Conservation (phyloP, 2,113 vertebrate species). For the Symphodus melops region DNA sequence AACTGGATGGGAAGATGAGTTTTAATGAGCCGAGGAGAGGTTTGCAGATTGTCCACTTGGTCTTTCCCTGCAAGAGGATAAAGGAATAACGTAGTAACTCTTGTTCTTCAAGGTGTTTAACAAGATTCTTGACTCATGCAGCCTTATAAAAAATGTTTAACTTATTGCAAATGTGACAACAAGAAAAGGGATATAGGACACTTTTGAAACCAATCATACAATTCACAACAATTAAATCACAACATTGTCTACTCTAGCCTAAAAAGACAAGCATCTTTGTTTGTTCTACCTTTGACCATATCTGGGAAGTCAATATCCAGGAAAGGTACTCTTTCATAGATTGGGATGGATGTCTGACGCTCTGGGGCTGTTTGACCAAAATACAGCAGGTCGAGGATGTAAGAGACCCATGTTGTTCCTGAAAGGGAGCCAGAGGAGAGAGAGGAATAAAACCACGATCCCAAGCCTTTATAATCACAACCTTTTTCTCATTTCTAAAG, state of each 20-base stretch:
- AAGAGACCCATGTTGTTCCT: slow-evolving; percentile 87
- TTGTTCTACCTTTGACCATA: neutral
- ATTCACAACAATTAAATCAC: too few relatives aligned
- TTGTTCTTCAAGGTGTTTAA: neutral
- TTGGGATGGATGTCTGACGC: slow-evolving; percentile 67
- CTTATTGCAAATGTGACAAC: neutral
- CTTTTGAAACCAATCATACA: neutral
- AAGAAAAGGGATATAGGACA: neutral
- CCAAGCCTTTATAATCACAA: neutral
- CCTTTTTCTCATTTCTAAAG: neutral
- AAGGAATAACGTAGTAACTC: too few relatives aligned
- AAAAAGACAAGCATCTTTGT: too few relatives aligned
- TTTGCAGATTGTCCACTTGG: slow-evolving; percentile 55
- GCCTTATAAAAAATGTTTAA: neutral
- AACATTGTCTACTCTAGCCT: too few relatives aligned
- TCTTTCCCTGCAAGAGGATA: slow-evolving; percentile 35
- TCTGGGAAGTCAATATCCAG: slow-evolving; percentile 64
- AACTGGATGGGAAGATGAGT: slow-evolving; percentile 85
- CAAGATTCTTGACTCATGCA: neutral
- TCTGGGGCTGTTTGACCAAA: slow-evolving; percentile 66
- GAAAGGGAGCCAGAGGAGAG: neutral
- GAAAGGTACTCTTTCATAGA: slow-evolving; percentile 81
- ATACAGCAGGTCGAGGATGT: slow-evolving; percentile 82
- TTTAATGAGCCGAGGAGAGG: slow-evolving; percentile 84
- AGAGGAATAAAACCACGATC: neutral